Evolutionary conservation across 2,113 vertebrate genomes (phyloP), one percentile per base, ranked within the genome.

Genomic region (Fulica atra): DNA sequence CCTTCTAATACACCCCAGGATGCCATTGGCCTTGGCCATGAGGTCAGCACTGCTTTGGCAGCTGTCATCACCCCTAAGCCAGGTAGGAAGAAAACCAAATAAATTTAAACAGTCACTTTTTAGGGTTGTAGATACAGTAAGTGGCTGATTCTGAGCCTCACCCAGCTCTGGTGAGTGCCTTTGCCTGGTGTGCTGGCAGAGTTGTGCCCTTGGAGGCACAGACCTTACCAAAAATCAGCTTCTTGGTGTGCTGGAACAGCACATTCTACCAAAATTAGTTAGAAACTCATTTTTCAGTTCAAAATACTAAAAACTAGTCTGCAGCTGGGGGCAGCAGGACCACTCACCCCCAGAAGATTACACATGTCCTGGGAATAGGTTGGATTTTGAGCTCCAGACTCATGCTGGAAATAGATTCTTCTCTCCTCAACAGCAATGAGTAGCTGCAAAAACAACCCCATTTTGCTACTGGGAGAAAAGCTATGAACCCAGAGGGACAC

Each of bases 211-310:
- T 11, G 23, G 42, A 53, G 50, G 40, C 74, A 88, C 13, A 65
- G 19, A 13, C 23, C 24, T 46, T 9, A 3, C 69, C 56, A 31
- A 50, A 40, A 24, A 59, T 29, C 46, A 40, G 4, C 23, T 80
- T 36, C 73, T 48, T n/a, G 7, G 2, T 3, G 19, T 0, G 4
- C 38, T 4, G 6, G 9, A 81, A 68, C 4, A 0, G 13, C 0
- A 4, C 69, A 31, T 36, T 33, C 40, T 13, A 82, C 13, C 12
- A 35, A 51, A 35, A 40, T 12, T 1, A 16, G 21, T 53, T 66
- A 25, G 5, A 64, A 56, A 12, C 14, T 13, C 0, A 7, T 53
- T 93, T 83, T 65, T 64, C 51, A 56, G 6, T 50, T 86, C 56
- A 48, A 65, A 81, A 73, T 33, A 38, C 28, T 33, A 44, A 85